Percentiles rank a stretch among this genome's conserved stretches.
Conservation (phyloP, 2,113 vertebrate species). For the Butorides virescens region DNA sequence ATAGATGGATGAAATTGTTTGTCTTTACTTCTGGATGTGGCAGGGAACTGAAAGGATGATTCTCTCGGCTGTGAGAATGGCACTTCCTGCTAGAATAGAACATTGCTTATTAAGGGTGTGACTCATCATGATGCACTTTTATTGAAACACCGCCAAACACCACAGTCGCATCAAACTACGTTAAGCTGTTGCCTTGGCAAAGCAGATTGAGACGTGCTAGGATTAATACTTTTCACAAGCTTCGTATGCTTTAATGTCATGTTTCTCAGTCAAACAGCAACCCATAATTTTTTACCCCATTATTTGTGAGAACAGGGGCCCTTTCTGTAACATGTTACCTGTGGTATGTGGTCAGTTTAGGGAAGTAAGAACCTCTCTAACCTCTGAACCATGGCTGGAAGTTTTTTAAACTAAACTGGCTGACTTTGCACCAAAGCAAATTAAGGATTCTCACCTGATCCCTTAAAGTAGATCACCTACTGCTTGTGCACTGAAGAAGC, state of each 20-base stretch:
- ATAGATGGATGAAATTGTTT: background rate
- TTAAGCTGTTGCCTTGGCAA: slow-evolving; percentile 59
- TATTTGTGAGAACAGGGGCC: background rate
- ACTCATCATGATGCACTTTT: slow-evolving; percentile 23
- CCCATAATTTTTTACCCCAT: rapidly evolving
- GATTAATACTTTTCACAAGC: slow-evolving; percentile 5
- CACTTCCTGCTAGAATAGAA: slow-evolving; percentile 48
- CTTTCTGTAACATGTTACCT: background rate
- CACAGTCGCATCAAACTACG: background rate
- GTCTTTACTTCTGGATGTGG: background rate
- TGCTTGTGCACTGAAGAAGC: background rate
- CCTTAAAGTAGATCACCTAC: background rate
- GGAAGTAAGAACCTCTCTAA: background rate
- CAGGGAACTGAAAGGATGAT: background rate
- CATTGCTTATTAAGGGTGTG: slow-evolving; percentile 34
- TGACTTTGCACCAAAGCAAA: background rate
- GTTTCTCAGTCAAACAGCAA: background rate
- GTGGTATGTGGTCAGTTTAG: background rate
- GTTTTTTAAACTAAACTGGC: background rate
- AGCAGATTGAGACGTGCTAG: background rate
- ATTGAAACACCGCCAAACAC: slow-evolving; percentile 12
- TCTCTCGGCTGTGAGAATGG: slow-evolving; percentile 30
- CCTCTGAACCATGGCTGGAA: background rate
- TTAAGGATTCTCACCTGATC: background rate
- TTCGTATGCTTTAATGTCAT: background rate